phyloP scores from a whole-genome alignment of 2,888 invertebrate species.

The Spodoptera picta region DNA sequence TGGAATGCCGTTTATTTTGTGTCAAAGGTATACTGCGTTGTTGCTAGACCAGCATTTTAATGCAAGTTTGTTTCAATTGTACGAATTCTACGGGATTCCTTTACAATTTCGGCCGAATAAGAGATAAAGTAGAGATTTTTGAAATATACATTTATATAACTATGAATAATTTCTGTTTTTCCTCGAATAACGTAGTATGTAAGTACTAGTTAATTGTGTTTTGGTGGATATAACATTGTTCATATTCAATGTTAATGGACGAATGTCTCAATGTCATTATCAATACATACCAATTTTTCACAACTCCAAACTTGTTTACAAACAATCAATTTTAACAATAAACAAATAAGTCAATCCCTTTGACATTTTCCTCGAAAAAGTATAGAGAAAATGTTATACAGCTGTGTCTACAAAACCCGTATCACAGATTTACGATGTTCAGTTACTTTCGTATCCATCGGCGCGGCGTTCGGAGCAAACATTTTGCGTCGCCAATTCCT shows the following conservation, averaged over 20 bases:
- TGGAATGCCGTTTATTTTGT: slow-evolving; percentile 15
- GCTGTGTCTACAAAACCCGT: slow-evolving; percentile 46
- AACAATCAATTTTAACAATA: neutral
- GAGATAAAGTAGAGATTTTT: too few species aligned
- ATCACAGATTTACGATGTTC: slow-evolving; percentile 51
- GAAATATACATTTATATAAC: too few species aligned
- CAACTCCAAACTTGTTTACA: too few species aligned
- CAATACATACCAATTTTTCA: too few species aligned
- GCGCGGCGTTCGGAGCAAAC: slow-evolving; percentile 38
- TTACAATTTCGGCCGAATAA: too few species aligned
- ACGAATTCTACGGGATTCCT: too few species aligned
- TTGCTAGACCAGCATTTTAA: slow-evolving; percentile 17
- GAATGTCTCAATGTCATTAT: too few species aligned
- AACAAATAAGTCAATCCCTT: slow-evolving; percentile 10
- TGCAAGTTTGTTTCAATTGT: slow-evolving; percentile 10
- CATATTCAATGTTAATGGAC: too few species aligned
- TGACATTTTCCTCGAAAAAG: slow-evolving; percentile 16
- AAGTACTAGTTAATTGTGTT: too few species aligned
- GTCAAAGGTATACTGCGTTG: slow-evolving; percentile 31
- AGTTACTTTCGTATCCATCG: slow-evolving; percentile 37
- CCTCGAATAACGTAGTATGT: too few species aligned
- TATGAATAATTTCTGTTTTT: too few species aligned
- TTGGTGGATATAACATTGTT: too few species aligned
- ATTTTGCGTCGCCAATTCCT: slow-evolving; percentile 45
- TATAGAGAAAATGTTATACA: slow-evolving; percentile 21